Evolutionary conservation across 2,888 invertebrate genomes (phyloP).

Genomic region (Venusia cambrica): DNA sequence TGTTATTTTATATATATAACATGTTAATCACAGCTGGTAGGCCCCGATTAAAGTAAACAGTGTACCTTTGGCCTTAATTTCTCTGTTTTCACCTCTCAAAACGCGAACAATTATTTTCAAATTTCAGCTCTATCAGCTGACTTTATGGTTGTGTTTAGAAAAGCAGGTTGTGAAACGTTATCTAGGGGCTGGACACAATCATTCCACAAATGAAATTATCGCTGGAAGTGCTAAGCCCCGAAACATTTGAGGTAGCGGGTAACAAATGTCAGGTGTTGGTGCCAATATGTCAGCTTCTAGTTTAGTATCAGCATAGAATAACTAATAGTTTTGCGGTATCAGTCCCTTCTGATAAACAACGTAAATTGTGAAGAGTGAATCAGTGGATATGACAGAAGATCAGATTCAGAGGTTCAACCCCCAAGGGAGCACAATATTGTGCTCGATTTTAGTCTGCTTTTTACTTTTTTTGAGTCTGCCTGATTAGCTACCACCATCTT

Average conservation of each 20-base stretch:
- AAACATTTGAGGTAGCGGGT: constrained; percentile 9
- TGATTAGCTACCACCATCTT: too few relatives aligned
- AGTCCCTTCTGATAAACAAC: too few relatives aligned
- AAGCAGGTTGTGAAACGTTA: constrained; percentile 5
- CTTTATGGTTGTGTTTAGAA: background rate
- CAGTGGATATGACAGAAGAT: too few relatives aligned
- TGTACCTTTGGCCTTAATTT: constrained; percentile 18
- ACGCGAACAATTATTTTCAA: background rate
- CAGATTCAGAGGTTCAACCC: too few relatives aligned
- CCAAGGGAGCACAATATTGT: too few relatives aligned
- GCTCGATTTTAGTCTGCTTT: too few relatives aligned
- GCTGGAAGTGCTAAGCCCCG: constrained; percentile 9
- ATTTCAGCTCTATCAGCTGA: background rate
- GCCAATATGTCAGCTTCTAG: constrained; percentile 7
- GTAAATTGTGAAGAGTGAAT: too few relatives aligned
- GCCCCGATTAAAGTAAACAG: constrained; percentile 20
- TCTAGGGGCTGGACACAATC: constrained; percentile 13
- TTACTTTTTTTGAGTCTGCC: too few relatives aligned
- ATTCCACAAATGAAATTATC: constrained; percentile 20
- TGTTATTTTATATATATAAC: constrained; percentile 9
- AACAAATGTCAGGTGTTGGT: constrained; percentile 7
- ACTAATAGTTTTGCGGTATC: too few relatives aligned
- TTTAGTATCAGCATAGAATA: too few relatives aligned
- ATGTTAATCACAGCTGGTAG: constrained; percentile 18
- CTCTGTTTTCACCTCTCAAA: constrained; percentile 16